Conservation (phyloP, 2,888 invertebrate genomes). For the Agapostemon virescens region DNA sequence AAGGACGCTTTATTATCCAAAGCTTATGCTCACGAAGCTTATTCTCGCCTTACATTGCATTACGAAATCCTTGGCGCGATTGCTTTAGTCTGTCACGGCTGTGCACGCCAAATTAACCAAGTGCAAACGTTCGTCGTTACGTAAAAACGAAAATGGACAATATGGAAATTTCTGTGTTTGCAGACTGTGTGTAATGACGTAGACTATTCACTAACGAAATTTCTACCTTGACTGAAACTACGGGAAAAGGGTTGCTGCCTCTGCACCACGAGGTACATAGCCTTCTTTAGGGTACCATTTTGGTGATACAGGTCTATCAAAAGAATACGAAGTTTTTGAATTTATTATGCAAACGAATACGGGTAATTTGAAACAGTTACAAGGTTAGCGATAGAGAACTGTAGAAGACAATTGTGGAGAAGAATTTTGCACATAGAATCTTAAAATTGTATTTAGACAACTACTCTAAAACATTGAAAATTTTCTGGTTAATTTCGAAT, state of each 20-base stretch:
- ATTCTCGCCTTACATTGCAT: background rate
- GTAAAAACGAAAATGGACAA: background rate
- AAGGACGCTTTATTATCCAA: no score
- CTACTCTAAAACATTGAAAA: no score
- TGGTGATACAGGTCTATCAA: no score
- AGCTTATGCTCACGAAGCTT: background rate
- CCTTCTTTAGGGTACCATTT: background rate
- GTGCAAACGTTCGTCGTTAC: background rate
- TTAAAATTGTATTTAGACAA: no score
- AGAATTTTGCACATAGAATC: no score
- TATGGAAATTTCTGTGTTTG: background rate
- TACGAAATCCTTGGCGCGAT: background rate
- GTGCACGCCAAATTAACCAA: background rate
- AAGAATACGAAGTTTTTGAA: no score
- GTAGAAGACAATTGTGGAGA: no score
- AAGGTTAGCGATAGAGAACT: no score
- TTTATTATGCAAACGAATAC: no score
- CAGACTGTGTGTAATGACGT: conserved; percentile 1
- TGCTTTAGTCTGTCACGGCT: background rate
- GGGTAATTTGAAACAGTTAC: no score
- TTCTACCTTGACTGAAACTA: background rate
- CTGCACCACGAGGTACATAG: background rate
- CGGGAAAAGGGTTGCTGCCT: background rate
- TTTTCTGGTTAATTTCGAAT: no score
- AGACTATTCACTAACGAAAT: conserved; percentile 1